Evolutionary conservation across 1,140 invertebrate species (phyloP).

Genomic region (Ganaspis sp.): DNA sequence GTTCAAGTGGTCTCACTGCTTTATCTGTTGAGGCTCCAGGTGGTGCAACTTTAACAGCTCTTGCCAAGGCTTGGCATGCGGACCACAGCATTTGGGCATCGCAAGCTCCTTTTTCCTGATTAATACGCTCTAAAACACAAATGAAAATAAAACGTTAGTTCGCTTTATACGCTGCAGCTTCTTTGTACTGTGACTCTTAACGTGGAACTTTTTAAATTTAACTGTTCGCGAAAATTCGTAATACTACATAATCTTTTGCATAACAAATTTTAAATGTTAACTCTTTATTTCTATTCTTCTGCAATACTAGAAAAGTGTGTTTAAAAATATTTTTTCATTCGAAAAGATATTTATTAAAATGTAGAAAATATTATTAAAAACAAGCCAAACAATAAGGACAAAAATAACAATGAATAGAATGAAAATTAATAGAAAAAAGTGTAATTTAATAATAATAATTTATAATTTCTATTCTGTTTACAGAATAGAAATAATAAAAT

Average conservation of each 20-base stretch:
- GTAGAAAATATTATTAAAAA: no score
- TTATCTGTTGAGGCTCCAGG: constrained; percentile 76
- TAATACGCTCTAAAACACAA: constrained; percentile 82
- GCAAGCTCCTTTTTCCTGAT: constrained; percentile 86
- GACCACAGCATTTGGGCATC: constrained; percentile 94
- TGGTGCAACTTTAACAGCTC: constrained; percentile 82
- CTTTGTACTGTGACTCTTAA: constrained; percentile 19
- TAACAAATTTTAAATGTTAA: not conserved
- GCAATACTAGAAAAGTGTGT: no score
- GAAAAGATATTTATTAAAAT: no score
- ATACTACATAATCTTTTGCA: not conserved
- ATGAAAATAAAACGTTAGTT: constrained; percentile 37
- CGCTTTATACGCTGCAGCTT: not conserved
- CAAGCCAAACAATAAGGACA: no score
- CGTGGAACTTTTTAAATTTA: constrained; percentile 1
- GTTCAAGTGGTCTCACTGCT: constrained; percentile 83
- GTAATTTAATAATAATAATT: no score
- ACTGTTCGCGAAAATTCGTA: not conserved
- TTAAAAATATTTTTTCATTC: no score
- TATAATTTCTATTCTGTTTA: no score
- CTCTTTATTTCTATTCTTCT: no score
- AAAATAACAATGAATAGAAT: no score
- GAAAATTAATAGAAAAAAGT: no score
- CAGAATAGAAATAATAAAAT: no score
- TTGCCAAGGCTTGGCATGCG: constrained; percentile 89